These are phyloP conservation scores for Bilobella aurantiaca DNA, from an alignment of 1,140 invertebrate species.

Conservation along the genomic window DNA sequence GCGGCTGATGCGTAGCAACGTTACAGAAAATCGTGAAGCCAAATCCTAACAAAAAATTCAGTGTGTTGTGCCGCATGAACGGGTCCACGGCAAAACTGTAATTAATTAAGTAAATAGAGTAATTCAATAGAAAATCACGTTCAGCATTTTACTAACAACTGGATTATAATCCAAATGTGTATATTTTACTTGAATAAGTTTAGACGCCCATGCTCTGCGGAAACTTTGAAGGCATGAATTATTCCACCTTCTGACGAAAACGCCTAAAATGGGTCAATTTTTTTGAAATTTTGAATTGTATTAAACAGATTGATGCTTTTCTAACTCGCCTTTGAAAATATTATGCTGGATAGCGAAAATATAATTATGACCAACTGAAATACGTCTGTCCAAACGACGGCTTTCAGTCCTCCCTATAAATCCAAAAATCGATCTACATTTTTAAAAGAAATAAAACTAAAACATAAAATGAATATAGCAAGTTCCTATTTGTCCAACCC, in stretches of 20 bases:
- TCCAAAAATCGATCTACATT: too few species aligned
- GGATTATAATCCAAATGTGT: too few species aligned
- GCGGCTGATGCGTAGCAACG: conserved; percentile 15
- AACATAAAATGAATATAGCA: background rate
- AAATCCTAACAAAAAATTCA: conserved; percentile 17
- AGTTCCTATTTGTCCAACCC: background rate
- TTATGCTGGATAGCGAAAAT: conserved; percentile 23
- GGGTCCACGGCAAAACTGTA: conserved; percentile 12
- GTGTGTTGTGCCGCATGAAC: conserved; percentile 22
- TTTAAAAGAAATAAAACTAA: too few species aligned
- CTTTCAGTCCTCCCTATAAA: conserved; percentile 21
- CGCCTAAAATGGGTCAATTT: conserved; percentile 1
- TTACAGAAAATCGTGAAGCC: conserved; percentile 11
- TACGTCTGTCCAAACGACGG: conserved; percentile 30
- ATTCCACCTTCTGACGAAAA: conserved; percentile 16
- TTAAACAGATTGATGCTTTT: background rate
- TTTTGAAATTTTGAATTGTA: background rate
- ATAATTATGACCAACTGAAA: conserved; percentile 31
- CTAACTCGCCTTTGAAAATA: too few species aligned
- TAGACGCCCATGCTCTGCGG: conserved; percentile 13
- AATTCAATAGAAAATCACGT: background rate
- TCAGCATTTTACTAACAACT: background rate
- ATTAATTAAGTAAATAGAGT: background rate
- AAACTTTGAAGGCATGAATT: background rate
- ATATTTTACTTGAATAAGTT: conserved; percentile 26